Percentiles rank a stretch among this genome's conserved stretches.
These are phyloP conservation scores for Bolinopsis microptera DNA, from an alignment of 37 sponge, comb jelly and placozoan species.

Conservation along the genomic window DNA sequence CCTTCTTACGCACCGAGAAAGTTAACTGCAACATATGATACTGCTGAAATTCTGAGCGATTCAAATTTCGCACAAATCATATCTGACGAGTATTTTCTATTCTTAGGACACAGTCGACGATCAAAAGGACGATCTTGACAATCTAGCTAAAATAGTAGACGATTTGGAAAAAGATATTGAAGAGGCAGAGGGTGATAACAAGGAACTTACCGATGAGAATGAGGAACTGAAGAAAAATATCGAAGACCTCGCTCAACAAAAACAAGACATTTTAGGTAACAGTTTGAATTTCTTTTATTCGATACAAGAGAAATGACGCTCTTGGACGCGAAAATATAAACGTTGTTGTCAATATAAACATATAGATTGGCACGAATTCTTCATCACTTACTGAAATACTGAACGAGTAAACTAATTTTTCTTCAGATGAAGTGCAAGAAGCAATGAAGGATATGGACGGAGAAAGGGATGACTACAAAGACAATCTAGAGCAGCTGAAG, in stretches of 20 bases:
- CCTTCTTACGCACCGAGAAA: too few relatives aligned
- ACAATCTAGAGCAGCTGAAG: constrained; percentile 3
- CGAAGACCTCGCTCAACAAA: background rate
- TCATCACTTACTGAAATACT: too few relatives aligned
- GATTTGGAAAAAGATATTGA: constrained; percentile 11
- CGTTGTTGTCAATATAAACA: too few relatives aligned
- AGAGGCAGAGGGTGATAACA: background rate
- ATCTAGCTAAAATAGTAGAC: background rate
- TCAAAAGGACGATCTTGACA: constrained; percentile 1
- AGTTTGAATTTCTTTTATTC: too few relatives aligned
- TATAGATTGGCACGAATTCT: too few relatives aligned
- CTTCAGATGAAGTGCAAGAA: constrained; percentile 16
- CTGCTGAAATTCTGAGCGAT: too few relatives aligned
- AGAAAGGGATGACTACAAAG: constrained; percentile 37
- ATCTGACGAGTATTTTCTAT: too few relatives aligned
- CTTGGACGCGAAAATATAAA: too few relatives aligned
- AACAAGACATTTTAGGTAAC: constrained; percentile 12
- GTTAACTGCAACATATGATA: too few relatives aligned
- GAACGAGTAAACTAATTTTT: too few relatives aligned
- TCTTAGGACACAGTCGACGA: constrained; percentile 11
- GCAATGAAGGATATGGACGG: constrained; percentile 44
- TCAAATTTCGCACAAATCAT: too few relatives aligned
- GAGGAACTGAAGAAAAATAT: constrained; percentile 27
- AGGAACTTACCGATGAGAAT: constrained; percentile 24
- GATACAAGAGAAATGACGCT: too few relatives aligned